Conservation (phyloP, 35 echinoderm and acorn worm species). For the Heliocidaris erythrogramma region DNA sequence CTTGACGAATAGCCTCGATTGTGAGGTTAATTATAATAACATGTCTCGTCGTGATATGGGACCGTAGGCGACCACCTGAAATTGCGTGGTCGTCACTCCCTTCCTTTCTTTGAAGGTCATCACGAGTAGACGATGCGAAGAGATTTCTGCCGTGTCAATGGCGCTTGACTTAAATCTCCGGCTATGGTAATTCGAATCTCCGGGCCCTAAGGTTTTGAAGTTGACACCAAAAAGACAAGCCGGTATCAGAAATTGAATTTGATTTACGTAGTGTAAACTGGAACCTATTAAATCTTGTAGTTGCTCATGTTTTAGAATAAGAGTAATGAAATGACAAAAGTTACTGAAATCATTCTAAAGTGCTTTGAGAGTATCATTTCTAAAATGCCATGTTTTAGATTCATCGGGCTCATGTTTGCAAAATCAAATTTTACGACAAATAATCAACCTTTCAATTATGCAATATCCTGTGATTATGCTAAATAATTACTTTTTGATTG, state of each 20-base stretch:
- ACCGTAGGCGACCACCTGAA: neutral
- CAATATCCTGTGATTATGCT: no score
- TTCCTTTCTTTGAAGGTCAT: neutral
- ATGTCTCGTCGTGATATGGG: neutral
- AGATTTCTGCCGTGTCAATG: neutral
- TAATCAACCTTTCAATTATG: no score
- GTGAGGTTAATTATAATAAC: neutral
- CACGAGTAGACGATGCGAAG: neutral
- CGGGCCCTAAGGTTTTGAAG: neutral
- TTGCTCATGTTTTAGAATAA: neutral
- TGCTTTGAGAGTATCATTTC: neutral
- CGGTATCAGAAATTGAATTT: neutral
- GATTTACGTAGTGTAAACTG: neutral
- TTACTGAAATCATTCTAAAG: neutral
- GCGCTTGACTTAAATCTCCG: neutral
- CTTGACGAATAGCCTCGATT: neutral
- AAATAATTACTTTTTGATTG: no score
- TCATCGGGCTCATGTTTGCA: neutral
- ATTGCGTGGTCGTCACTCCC: neutral
- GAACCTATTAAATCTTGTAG: neutral
- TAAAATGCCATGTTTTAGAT: neutral
- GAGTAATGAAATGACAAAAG: neutral
- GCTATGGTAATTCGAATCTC: neutral
- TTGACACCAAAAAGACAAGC: conserved; percentile 1
- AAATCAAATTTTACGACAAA: neutral